Conservation (phyloP, 2,113 vertebrate genomes). For the Natator depressus region DNA sequence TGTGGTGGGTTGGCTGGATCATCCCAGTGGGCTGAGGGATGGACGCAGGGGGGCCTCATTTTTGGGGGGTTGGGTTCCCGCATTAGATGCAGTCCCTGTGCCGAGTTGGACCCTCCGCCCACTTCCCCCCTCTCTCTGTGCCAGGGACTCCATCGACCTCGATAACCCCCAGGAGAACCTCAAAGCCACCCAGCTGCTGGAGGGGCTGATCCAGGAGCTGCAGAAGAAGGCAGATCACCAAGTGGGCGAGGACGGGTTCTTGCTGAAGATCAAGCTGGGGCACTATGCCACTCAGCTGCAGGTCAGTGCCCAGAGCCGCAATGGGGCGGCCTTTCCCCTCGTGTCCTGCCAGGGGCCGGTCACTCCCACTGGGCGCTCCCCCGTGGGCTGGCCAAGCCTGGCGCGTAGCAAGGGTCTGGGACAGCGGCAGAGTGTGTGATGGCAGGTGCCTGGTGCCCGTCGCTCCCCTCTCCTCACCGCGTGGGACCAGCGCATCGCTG, state of each 20-base stretch:
- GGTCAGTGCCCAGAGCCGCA: conserved; percentile 67
- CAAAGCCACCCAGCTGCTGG: conserved; percentile 90
- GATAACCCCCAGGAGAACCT: conserved; percentile 95
- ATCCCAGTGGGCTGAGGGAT: background rate
- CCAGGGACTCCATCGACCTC: conserved; percentile 92
- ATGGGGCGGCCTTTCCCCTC: too few species aligned
- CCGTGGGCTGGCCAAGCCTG: too few species aligned
- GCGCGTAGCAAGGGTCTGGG: too few species aligned
- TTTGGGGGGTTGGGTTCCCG: background rate
- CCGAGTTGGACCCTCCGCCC: background rate
- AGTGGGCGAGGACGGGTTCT: conserved; percentile 95
- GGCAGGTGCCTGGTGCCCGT: background rate
- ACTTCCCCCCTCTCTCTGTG: fast-evolving
- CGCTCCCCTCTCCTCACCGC: background rate
- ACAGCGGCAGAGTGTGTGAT: background rate
- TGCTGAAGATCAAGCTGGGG: conserved; percentile 98
- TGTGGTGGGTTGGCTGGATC: too few species aligned
- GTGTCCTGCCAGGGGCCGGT: too few species aligned
- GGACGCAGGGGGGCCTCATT: too few species aligned
- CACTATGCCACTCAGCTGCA: conserved; percentile 97
- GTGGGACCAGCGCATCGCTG: background rate
- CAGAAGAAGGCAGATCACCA: conserved; percentile 99
- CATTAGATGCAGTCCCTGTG: background rate
- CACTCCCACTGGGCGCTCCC: too few species aligned
- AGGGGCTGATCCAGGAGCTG: conserved; percentile 95